These are phyloP conservation scores for Sisor rabdophorus DNA, from an alignment of 2,113 vertebrate species.

Conservation along the genomic window DNA sequence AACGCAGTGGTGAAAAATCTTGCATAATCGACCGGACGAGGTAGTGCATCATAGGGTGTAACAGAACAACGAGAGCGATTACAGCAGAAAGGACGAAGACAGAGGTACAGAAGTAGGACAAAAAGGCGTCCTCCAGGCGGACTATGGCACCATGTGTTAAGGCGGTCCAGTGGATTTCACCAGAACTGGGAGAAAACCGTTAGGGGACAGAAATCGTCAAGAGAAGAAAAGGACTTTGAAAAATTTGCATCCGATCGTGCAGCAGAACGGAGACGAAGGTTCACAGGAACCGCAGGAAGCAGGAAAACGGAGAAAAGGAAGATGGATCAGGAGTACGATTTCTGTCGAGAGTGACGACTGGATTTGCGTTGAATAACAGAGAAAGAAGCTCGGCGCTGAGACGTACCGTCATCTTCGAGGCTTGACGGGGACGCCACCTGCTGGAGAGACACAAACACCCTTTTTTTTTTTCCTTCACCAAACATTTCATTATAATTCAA, in stretches of 20 bases:
- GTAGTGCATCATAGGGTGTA: conserved; percentile 44
- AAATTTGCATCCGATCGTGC: neutral
- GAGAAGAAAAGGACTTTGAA: neutral
- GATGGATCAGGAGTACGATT: conserved; percentile 77
- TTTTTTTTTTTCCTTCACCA: no score
- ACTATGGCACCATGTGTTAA: conserved; percentile 17
- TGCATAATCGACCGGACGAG: conserved; percentile 77
- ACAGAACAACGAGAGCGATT: conserved; percentile 20
- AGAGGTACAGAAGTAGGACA: neutral
- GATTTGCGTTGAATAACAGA: conserved; percentile 87
- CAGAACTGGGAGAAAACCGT: neutral
- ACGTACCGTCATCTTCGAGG: conserved; percentile 90
- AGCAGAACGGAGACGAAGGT: conserved; percentile 22
- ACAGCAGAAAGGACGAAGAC: neutral
- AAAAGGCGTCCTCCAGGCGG: conserved; percentile 8
- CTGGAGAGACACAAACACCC: conserved; percentile 34
- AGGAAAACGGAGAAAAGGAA: conserved; percentile 23
- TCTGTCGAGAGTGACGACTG: conserved; percentile 76
- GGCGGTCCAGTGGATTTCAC: neutral
- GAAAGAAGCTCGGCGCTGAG: conserved; percentile 86
- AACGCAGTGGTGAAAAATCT: conserved; percentile 37
- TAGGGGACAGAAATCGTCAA: neutral
- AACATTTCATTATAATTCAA: no score
- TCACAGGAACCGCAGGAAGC: no score
- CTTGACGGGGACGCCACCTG: conserved; percentile 80